These are phyloP conservation scores for Dryocosmus kuriphilus DNA, from an alignment of 2,888 invertebrate genomes.

Conservation along the genomic window DNA sequence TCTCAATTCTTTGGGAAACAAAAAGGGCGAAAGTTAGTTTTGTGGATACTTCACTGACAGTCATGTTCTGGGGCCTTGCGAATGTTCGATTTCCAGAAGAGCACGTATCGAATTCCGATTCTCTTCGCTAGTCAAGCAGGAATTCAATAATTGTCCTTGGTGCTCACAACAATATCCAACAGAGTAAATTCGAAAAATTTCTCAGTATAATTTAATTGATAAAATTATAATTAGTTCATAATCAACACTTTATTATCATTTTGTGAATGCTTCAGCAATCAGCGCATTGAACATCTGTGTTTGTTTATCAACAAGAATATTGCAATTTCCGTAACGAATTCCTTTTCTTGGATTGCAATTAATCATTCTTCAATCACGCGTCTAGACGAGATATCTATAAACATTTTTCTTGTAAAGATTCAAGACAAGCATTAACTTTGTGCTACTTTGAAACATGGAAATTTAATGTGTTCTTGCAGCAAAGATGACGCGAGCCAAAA, in stretches of 20 bases:
- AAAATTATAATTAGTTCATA: neutral
- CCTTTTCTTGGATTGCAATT: slow-evolving; percentile 7
- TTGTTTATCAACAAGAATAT: slow-evolving; percentile 34
- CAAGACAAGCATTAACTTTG: slow-evolving; percentile 30
- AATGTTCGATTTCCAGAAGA: too few species aligned
- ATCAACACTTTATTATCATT: slow-evolving; percentile 1
- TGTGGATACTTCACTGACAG: neutral
- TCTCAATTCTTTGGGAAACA: neutral
- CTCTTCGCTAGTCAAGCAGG: neutral
- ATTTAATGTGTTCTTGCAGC: slow-evolving; percentile 39
- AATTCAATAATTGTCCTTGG: neutral
- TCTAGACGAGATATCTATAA: slow-evolving; percentile 10
- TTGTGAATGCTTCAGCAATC: neutral
- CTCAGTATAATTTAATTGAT: neutral
- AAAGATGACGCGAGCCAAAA: slow-evolving; percentile 38
- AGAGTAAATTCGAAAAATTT: neutral
- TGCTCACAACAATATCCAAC: neutral
- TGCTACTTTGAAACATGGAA: slow-evolving; percentile 51
- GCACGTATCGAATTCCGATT: neutral
- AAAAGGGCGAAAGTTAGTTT: neutral
- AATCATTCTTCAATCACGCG: slow-evolving; percentile 10
- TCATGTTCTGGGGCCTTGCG: too few species aligned
- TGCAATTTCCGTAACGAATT: slow-evolving; percentile 39
- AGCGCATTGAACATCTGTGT: neutral
- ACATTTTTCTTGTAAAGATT: slow-evolving; percentile 34